Evolutionary conservation across 2,888 invertebrate genomes (phyloP).

Genomic region (Pandemis heparana): DNA sequence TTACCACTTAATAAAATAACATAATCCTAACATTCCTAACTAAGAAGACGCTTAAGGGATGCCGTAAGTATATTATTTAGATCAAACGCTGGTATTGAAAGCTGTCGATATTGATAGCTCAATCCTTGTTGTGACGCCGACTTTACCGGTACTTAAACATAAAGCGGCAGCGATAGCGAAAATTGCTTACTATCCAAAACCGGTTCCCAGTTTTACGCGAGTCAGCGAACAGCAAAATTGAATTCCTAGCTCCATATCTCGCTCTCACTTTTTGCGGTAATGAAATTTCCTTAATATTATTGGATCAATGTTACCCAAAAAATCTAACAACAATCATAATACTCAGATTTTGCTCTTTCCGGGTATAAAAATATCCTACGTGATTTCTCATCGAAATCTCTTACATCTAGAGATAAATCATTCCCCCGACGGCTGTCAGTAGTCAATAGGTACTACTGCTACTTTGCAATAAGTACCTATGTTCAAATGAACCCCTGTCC

Average conservation of each 20-base stretch:
- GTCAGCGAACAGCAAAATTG: slow-evolving; percentile 54
- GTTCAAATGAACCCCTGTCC: slow-evolving; percentile 32
- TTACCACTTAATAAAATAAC: neutral
- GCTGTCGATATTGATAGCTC: neutral
- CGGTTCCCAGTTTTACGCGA: slow-evolving; percentile 33
- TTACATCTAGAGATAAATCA: neutral
- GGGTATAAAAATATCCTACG: neutral
- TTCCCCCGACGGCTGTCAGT: neutral
- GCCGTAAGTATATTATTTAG: neutral
- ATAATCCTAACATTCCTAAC: neutral
- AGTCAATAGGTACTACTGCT: neutral
- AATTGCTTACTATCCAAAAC: slow-evolving; percentile 30
- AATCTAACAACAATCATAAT: neutral
- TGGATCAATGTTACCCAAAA: neutral
- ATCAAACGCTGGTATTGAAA: neutral
- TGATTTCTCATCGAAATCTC: slow-evolving; percentile 4
- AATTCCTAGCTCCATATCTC: slow-evolving; percentile 43
- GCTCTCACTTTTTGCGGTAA: slow-evolving; percentile 27
- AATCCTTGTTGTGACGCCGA: neutral
- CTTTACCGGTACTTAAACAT: neutral
- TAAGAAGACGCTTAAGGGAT: too few species aligned
- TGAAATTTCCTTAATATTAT: slow-evolving; percentile 25
- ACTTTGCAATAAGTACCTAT: slow-evolving; percentile 34
- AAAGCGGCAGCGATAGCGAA: slow-evolving; percentile 1
- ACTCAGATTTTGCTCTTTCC: neutral